Base-by-base conservation (phyloP, 2,888 invertebrate species). In the Noctua pronuba region DNA sequence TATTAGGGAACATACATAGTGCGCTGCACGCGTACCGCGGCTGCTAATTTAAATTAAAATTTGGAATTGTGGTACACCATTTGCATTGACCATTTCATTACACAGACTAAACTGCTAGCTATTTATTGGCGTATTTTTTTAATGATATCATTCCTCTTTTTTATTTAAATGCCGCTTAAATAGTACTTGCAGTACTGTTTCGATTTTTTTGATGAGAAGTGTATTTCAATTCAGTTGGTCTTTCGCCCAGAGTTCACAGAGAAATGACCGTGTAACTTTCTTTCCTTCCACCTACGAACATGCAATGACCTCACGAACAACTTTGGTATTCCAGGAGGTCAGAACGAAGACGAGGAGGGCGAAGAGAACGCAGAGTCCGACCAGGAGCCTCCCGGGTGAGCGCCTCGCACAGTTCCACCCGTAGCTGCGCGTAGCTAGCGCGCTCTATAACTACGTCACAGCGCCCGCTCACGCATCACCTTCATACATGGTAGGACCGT, bases 331-430 rank as follows among this genome's bases (percentile, higher is more conserved):
- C 7, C 92, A 94, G 95, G 94, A 46, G 95, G 95, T 0, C 94
- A 90, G 35, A 89, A 95, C 74, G 97, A 96, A 52, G 98, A 98
- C 67, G 97, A 97, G 41, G 98, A 98, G 67, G 97, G 97, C 67
- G 97, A 97, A 28, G 97, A 97, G 41, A 97, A 97, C 91, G 96
- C 96, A 24, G 97, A 97, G 77, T 97, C 97, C 31, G 97, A 97
- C 92, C 90, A 88, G 78, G 95, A 95, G 80, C 92, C 88, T 70
- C 88, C 92, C 88, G 94, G 94, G 93, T 94, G 93, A 94, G 93
- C 74, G 52, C 46, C 21, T 18, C 46, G 21, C 68, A 21, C 55
- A 10, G 13, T 55, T 10, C n/a, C n/a, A 11, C n/a, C 8, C 52
- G 24, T 55, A 49, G 55, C 16, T 55, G 35, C 35, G 11, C 28